Conservation (phyloP, 2,113 vertebrate species). For the Sapajus apella region DNA sequence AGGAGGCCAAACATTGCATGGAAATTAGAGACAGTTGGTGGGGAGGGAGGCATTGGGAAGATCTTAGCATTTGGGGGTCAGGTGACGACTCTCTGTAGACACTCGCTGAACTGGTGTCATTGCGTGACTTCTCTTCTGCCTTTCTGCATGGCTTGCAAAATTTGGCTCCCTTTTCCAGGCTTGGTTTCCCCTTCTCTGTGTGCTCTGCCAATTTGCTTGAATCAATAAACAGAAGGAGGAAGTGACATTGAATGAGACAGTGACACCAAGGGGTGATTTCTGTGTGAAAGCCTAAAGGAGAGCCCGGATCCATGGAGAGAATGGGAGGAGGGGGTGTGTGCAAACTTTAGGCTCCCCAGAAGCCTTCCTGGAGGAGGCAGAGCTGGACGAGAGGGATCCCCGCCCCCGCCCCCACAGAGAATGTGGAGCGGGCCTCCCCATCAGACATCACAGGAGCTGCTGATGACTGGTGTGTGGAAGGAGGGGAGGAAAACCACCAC, state of each 20-base stretch:
- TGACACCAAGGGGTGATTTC: background rate
- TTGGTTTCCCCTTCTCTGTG: background rate
- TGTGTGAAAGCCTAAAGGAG: background rate
- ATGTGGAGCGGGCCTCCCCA: accelerated
- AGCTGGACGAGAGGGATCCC: background rate
- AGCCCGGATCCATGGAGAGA: background rate
- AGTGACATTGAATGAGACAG: background rate
- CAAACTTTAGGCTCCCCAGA: background rate
- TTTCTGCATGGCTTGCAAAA: background rate
- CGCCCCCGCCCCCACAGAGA: too few species aligned
- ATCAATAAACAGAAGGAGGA: background rate
- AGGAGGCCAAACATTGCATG: background rate
- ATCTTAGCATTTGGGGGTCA: background rate
- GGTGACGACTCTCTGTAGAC: background rate
- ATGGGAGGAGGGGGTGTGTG: accelerated
- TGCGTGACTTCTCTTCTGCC: accelerated
- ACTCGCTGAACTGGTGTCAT: accelerated
- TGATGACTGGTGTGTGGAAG: background rate
- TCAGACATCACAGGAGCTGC: background rate
- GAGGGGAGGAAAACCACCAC: background rate
- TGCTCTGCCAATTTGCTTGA: background rate
- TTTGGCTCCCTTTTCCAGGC: background rate
- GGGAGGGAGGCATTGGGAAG: background rate
- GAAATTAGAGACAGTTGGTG: background rate
- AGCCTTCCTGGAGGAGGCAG: background rate